Conservation (phyloP, 2,113 vertebrate species). For the Stigmatopora argus region DNA sequence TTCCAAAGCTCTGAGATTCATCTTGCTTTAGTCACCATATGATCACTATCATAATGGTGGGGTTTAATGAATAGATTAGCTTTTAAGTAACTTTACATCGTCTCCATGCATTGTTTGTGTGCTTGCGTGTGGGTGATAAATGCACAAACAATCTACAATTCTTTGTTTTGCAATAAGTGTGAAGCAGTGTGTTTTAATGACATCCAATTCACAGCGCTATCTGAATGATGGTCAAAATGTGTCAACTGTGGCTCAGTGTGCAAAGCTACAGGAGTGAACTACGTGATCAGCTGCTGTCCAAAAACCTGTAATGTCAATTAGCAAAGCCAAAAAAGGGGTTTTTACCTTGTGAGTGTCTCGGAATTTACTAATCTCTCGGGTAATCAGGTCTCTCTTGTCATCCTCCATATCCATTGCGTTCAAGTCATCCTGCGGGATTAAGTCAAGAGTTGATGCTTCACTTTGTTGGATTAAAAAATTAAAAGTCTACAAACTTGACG, state of each 20-base stretch:
- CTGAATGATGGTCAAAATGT: constrained; percentile 37
- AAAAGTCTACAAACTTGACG: constrained; percentile 11
- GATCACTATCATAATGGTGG: constrained; percentile 99
- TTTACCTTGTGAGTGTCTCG: constrained; percentile 99
- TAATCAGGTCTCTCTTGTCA: constrained; percentile 99
- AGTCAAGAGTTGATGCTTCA: not conserved
- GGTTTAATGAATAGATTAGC: constrained; percentile 99
- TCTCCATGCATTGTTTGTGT: constrained; percentile 93
- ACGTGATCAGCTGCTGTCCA: constrained; percentile 61
- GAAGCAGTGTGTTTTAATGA: constrained; percentile 23
- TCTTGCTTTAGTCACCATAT: constrained; percentile 99
- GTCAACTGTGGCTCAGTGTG: constrained; percentile 38
- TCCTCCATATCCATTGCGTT: constrained; percentile 99
- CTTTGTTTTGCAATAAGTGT: constrained; percentile 27
- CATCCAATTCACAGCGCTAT: constrained; percentile 31
- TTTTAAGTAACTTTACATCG: constrained; percentile 99
- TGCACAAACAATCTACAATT: constrained; percentile 55
- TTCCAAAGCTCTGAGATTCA: constrained; percentile 99
- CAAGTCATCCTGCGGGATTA: constrained; percentile 83
- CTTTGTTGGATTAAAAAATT: not conserved
- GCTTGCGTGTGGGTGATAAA: constrained; percentile 63
- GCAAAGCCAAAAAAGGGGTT: constrained; percentile 55
- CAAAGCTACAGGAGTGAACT: constrained; percentile 54
- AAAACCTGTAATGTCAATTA: constrained; percentile 64
- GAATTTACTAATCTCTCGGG: constrained; percentile 99